Evolutionary conservation across 2,113 vertebrate species (phyloP), one percentile per base, ranked within the genome.

Genomic region (Plecotus auritus): DNA sequence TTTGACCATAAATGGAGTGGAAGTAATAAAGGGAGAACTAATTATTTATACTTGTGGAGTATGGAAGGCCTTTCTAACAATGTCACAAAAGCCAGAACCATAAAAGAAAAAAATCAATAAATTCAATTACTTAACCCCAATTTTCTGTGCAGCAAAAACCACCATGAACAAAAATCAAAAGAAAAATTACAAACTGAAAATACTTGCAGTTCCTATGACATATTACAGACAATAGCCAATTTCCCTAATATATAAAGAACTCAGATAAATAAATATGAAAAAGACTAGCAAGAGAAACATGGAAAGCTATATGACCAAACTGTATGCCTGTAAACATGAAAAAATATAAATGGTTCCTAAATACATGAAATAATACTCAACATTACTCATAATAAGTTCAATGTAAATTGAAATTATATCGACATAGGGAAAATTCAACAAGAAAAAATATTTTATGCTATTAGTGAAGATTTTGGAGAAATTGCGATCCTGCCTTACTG

Each of bases 11-110:
- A 96, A 85, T 83, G 77, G 37, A 92, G 30, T 40, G 23, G 77
- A 96, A 96, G 49, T 66, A 90, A 95, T 56, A n/a, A 94, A 69
- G 42, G 72, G 17, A 84, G 37, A 90, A 89, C 26, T 93, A 93
- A 95, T 85, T 67, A 95, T 88, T 67, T 95, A 90, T 45, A 64
- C 3, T 47, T 40, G 40, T 28, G 37, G 3, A 73, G 13, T 66
- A 69, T 4, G 26, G 23, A 93, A 78, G 26, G 9, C 3, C n/a
- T 92, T 90, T 92, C 72, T 90, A 95, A 95, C 28, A 73, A 82
- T 42, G 40, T 90, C 40, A 35, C 59, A 90, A 86, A 95, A 67
- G 45, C 30, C 32, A 86, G 23, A 81, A 26, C 13, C 49, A 84
- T 35, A 47, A 80, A 94, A 82, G 45, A 47, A 90, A 73, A 70